These are phyloP conservation scores for Drosophila falleni DNA, from an alignment of 2,888 invertebrate genomes.

Conservation along the genomic window DNA sequence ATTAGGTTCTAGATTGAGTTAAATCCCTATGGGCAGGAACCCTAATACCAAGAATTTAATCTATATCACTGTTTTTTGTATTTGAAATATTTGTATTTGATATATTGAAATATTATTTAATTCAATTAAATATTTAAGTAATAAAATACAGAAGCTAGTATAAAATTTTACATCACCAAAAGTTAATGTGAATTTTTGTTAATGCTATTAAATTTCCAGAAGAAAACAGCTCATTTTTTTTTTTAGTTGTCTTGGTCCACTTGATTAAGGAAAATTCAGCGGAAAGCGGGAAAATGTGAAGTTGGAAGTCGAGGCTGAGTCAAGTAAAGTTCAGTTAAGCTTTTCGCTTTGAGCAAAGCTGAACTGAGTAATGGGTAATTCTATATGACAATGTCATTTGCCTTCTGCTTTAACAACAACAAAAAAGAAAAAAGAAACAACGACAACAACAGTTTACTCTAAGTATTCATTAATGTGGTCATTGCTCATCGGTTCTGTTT, in stretches of 20 bases:
- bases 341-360: conserved; percentile 22
- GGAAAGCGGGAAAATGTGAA: not conserved
- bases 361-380: conserved; percentile 48
- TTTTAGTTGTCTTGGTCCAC: too few relatives aligned
- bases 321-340: conserved; percentile 35
- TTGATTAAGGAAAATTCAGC: not conserved
- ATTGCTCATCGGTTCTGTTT: conserved; percentile 43
- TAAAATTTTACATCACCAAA: not conserved
- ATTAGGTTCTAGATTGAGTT: conserved; percentile 1
- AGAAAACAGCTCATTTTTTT: conserved; percentile 11
- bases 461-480: conserved; percentile 38
- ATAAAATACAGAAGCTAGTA: too few relatives aligned
- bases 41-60: not conserved
- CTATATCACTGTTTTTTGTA: not conserved
- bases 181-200: not conserved
- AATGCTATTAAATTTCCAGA: conserved; percentile 11
- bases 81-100: too few relatives aligned
- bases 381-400: conserved; percentile 43
- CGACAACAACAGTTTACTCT: conserved; percentile 4
- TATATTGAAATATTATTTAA: too few relatives aligned
- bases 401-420: conserved; percentile 10
- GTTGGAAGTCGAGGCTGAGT: not conserved
- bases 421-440: not conserved
- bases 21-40: not conserved
- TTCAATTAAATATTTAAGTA: too few relatives aligned